Evolutionary conservation across 2,888 invertebrate genomes (phyloP).

Genomic region (Cephus rjabovi): DNA sequence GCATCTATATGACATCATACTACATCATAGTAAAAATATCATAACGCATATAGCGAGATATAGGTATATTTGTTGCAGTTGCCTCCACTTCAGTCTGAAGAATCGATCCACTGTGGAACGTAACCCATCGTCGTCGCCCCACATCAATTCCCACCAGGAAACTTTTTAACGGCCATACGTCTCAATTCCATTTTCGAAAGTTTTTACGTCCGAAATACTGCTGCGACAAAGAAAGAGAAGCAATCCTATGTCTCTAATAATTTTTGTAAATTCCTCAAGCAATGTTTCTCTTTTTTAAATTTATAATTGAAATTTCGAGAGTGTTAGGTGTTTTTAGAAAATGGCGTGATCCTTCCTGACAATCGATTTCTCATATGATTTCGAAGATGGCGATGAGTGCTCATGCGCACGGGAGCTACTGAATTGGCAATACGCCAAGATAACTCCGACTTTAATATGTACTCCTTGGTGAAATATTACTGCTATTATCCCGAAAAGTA

Average conservation of each 20-base stretch:
- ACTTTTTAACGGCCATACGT: slow-evolving; percentile 43
- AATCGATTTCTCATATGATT: not conserved
- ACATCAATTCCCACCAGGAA: slow-evolving; percentile 6
- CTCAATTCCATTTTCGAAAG: slow-evolving; percentile 43
- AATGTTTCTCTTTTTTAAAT: not conserved
- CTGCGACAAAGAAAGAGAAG: not conserved
- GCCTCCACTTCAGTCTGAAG: not conserved
- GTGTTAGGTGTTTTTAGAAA: not conserved
- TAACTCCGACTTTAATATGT: slow-evolving; percentile 29
- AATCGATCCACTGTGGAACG: not conserved
- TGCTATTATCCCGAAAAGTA: slow-evolving; percentile 33
- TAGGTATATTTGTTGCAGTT: not conserved
- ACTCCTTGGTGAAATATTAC: slow-evolving; percentile 28
- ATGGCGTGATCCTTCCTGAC: not conserved
- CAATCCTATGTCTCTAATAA: not conserved
- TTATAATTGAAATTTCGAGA: not conserved
- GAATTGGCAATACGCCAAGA: slow-evolving; percentile 27
- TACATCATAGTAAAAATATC: not conserved
- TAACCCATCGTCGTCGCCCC: not conserved
- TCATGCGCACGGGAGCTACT: slow-evolving; percentile 12
- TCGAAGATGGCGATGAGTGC: not conserved
- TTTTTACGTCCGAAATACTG: slow-evolving; percentile 18
- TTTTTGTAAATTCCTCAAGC: not conserved
- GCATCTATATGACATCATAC: not conserved
- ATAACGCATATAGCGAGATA: not conserved